Evolutionary conservation across 2,113 vertebrate genomes (phyloP).

Genomic region (Oplegnathus fasciatus): DNA sequence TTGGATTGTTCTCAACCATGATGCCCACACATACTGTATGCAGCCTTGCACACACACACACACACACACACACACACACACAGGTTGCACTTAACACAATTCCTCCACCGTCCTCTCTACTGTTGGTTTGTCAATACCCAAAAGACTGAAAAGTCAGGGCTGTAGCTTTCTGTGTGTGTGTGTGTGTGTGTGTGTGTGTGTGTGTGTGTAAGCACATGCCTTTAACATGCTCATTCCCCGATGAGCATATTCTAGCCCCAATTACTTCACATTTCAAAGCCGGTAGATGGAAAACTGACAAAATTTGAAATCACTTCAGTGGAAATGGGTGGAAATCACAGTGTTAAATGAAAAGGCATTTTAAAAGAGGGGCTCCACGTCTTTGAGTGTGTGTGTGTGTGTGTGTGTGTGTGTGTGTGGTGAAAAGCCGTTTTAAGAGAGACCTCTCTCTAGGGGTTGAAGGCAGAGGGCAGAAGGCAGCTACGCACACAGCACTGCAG

Average conservation of each 20-base stretch:
- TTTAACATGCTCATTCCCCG: slow-evolving; percentile 16
- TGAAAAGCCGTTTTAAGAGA: slow-evolving; percentile 48
- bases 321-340: slow-evolving; percentile 49
- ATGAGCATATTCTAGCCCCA: slow-evolving; percentile 30
- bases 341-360: slow-evolving; percentile 47
- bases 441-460: slow-evolving; percentile 38
- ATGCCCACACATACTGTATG: background rate
- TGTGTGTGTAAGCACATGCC: background rate
- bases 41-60: background rate
- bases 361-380: slow-evolving; percentile 21
- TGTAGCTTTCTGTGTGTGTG: background rate
- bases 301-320: slow-evolving; percentile 42
- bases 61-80: background rate
- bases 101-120: background rate
- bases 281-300: slow-evolving; percentile 43
- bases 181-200: slow-evolving; percentile 12
- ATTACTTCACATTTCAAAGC: slow-evolving; percentile 61
- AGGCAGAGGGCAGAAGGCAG: slow-evolving; percentile 42
- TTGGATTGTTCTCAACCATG: slow-evolving; percentile 24
- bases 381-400: slow-evolving; percentile 7
- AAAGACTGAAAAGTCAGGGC: background rate
- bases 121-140: slow-evolving; percentile 30
- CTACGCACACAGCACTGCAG: slow-evolving; percentile 26
- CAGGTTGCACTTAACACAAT: background rate
- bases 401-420: slow-evolving; percentile 13